Evolutionary conservation across 1,140 invertebrate genomes (phyloP), one percentile per base, ranked within the genome.

Genomic region (Ceratosolen fusciceps): DNA sequence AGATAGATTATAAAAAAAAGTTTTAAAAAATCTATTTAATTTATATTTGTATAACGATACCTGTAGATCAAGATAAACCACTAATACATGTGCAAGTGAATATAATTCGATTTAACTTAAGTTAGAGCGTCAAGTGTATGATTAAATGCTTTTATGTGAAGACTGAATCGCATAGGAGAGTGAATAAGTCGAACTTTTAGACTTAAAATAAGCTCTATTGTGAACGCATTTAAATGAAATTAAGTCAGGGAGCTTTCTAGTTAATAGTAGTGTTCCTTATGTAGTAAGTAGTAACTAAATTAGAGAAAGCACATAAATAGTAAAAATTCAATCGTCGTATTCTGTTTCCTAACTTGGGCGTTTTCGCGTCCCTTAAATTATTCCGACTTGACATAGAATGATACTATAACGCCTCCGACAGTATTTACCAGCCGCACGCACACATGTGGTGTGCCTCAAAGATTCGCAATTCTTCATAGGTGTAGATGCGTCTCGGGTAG

Each of bases 311-410:
- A 54, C 3, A 54, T 54, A 62, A 81, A 81, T n/a, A n/a, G n/a
- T n/a, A n/a, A n/a, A n/a, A 79, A 83, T 85, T 83, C 84, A 85
- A 87, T 86, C 85, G 86, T n/a, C n/a, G n/a, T n/a, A n/a, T n/a
- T n/a, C n/a, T 88, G 87, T 88, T 87, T 86, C 85, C 86, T 85
- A 84, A 84, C 86, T 83, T 81, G 84, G 81, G 83, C 84, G 86
- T 83, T 82, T 86, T 84, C 77, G 86, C 85, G 87, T 88, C 87
- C 84, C 80, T 26, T 60, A 86, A 87, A 87, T 88, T 88, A 88
- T 85, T 83, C 84, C 80, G 83, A 75, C 81, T 83, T 87, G 84
- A 87, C 87, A 87, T 83, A 85, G 84, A 84, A 87, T 82, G 80
- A 84, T 85, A 88, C 86, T 88, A 83, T 70, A 71, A 52, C 73